phyloP scores from a whole-genome alignment of 2,888 invertebrate species.

The Perithous albicinctus region DNA sequence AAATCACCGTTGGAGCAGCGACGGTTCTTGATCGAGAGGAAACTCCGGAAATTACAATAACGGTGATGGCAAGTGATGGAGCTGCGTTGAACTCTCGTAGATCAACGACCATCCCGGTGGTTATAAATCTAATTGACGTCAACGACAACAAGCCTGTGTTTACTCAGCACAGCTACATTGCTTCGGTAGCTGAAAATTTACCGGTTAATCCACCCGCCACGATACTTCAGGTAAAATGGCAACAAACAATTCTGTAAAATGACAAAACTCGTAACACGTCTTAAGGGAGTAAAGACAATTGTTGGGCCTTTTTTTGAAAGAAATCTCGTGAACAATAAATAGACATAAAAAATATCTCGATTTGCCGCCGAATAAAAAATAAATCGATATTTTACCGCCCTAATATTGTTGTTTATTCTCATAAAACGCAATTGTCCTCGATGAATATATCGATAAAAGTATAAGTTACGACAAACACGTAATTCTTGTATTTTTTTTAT shows the following conservation, averaged over 20 bases:
- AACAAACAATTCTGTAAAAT: not conserved
- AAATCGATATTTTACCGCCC: too few relatives aligned
- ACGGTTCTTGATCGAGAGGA: slow-evolving; percentile 92
- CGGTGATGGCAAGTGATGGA: slow-evolving; percentile 93
- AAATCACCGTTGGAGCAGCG: slow-evolving; percentile 90
- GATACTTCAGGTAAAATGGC: slow-evolving; percentile 84
- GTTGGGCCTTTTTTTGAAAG: too few relatives aligned
- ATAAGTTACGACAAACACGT: not conserved
- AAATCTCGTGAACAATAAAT: too few relatives aligned
- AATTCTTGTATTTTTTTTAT: not conserved
- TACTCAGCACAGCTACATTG: slow-evolving; percentile 90
- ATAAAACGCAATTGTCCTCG: not conserved
- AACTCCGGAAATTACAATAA: slow-evolving; percentile 89
- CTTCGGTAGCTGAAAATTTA: slow-evolving; percentile 93
- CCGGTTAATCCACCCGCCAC: slow-evolving; percentile 93
- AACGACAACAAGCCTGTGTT: slow-evolving; percentile 96
- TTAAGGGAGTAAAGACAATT: too few relatives aligned
- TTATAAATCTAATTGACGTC: slow-evolving; percentile 92
- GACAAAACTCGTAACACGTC: not conserved
- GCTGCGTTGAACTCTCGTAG: slow-evolving; percentile 90
- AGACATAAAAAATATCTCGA: too few relatives aligned
- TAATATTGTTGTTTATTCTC: too few relatives aligned
- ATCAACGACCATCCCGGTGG: slow-evolving; percentile 91
- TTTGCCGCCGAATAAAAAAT: too few relatives aligned
- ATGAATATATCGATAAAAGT: too few relatives aligned